Percentiles rank a stretch among this genome's conserved stretches.
Conservation (phyloP, 1,140 invertebrate species). For the Ips nitidus region DNA sequence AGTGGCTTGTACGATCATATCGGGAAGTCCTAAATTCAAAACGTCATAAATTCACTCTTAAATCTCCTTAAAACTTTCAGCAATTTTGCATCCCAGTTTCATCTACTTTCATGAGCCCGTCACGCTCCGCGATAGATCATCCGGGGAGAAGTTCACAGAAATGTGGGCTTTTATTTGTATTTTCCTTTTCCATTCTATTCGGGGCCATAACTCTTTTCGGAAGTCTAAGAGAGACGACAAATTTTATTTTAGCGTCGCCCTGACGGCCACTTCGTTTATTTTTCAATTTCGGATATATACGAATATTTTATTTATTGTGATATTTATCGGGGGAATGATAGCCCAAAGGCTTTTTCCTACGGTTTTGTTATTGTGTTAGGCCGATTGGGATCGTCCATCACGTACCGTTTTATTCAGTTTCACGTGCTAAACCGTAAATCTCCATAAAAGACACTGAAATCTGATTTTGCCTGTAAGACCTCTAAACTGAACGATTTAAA, state of each 20-base stretch:
- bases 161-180: conserved; percentile 22
- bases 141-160: conserved; percentile 19
- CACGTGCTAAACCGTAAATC: neutral
- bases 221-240: conserved; percentile 21
- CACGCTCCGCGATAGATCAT: conserved; percentile 21
- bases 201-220: conserved; percentile 19
- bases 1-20: too few species aligned
- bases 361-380: conserved; percentile 5
- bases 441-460: too few species aligned
- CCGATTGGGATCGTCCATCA: conserved; percentile 5
- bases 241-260: conserved; percentile 18
- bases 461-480: too few species aligned
- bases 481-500: neutral
- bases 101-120: conserved; percentile 23
- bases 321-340: conserved; percentile 10
- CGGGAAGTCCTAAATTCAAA: neutral
- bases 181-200: conserved; percentile 16
- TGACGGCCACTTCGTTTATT: conserved; percentile 15
- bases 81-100: conserved; percentile 21
- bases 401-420: neutral
- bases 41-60: conserved; percentile 14
- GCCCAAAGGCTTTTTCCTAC: conserved; percentile 1
- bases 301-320: conserved; percentile 26
- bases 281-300: conserved; percentile 21
- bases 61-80: conserved; percentile 22